Conservation (phyloP, 2,113 vertebrate species). For the Ascaphus truei region DNA sequence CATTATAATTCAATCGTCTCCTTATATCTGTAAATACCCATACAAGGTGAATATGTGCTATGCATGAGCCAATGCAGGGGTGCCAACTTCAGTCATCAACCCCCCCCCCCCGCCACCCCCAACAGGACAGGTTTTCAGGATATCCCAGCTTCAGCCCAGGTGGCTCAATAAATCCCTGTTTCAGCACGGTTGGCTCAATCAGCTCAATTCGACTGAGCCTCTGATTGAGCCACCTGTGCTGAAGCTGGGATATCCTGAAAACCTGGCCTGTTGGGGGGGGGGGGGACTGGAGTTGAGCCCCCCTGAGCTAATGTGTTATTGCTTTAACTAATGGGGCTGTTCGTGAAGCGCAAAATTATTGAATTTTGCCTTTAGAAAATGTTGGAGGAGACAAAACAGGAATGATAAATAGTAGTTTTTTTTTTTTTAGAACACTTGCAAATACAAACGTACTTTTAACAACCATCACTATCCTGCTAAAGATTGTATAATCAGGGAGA, state of each 20-base stretch:
- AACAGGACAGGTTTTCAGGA: too few species aligned
- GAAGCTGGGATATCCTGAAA: too few species aligned
- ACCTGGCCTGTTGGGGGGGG: too few species aligned
- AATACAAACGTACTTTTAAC: not conserved
- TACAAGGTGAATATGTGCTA: slow-evolving; percentile 1
- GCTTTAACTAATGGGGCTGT: not conserved
- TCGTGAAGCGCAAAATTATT: not conserved
- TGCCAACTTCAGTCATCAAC: too few species aligned
- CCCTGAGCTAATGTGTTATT: not conserved
- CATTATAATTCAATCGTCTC: not conserved
- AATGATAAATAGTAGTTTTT: not conserved
- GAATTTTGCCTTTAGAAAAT: not conserved
- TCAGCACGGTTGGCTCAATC: too few species aligned
- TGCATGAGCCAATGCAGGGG: not conserved
- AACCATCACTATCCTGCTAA: not conserved
- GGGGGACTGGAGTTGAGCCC: too few species aligned
- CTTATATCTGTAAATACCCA: not conserved
- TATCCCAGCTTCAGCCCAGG: too few species aligned
- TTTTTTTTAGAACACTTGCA: not conserved
- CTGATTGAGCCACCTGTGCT: too few species aligned
- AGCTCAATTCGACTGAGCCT: too few species aligned
- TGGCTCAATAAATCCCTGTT: too few species aligned
- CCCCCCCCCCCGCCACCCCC: too few species aligned
- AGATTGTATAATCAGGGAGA: not conserved
- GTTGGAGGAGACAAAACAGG: not conserved